A percentile compares a stretch with the other conserved stretches of the same genome.
phyloP scores from a whole-genome alignment of 2,888 invertebrate genomes.

The Rhaphigaster nebulosa region DNA sequence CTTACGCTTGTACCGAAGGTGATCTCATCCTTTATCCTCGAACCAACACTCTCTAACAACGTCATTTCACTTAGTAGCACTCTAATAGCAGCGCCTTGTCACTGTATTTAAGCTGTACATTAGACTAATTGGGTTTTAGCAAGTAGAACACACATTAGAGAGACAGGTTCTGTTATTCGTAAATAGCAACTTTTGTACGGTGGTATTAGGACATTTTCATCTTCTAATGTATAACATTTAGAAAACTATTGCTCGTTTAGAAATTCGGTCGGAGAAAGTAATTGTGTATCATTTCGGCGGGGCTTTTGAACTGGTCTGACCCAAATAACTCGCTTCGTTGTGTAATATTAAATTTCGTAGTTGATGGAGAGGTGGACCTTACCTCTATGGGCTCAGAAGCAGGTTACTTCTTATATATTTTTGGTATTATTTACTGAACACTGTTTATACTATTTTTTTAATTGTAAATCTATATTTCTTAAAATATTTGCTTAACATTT shows the following conservation, averaged over 20 bases:
- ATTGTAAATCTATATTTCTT: too few relatives aligned
- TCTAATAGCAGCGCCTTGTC: neutral
- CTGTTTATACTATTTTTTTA: too few relatives aligned
- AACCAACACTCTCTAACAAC: neutral
- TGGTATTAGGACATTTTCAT: neutral
- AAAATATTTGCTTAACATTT: too few relatives aligned
- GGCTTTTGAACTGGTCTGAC: neutral
- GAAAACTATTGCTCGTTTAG: neutral
- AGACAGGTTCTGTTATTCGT: neutral
- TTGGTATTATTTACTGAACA: too few relatives aligned
- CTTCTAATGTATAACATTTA: neutral
- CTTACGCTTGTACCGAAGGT: neutral
- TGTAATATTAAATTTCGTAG: slow-evolving; percentile 16
- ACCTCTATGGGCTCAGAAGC: neutral
- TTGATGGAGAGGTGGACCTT: neutral
- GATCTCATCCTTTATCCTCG: neutral
- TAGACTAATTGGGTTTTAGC: neutral
- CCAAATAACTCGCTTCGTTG: neutral
- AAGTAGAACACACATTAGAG: neutral
- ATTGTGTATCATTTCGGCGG: slow-evolving; percentile 8
- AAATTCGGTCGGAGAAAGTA: slow-evolving; percentile 11
- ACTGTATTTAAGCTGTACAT: neutral
- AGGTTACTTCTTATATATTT: neutral
- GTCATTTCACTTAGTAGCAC: neutral
- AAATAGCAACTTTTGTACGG: neutral